phyloP scores from a whole-genome alignment of 2,797 vertebrate genomes.

The Xyrichtys novacula region DNA sequence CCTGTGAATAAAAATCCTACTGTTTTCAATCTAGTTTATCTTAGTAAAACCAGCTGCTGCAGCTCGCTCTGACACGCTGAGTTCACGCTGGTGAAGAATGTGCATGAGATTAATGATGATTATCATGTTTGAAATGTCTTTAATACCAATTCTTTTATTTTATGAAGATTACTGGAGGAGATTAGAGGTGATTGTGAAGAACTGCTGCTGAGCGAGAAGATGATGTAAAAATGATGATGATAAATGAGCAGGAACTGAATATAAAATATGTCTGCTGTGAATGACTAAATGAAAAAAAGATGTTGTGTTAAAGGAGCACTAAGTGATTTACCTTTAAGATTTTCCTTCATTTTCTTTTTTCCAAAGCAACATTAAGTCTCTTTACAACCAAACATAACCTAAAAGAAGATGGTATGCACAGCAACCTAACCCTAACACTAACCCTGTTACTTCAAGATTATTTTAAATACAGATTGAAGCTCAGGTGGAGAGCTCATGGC shows the following conservation, averaged over 20 bases:
- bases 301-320: conserved; percentile 13
- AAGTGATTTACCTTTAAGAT: conserved; percentile 2
- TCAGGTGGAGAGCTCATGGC: no score
- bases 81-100: conserved; percentile 56
- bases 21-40: conserved; percentile 57
- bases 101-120: conserved; percentile 66
- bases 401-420: no score
- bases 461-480: no score
- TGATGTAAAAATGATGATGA: conserved; percentile 16
- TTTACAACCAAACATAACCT: no score
- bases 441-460: no score
- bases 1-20: conserved; percentile 41
- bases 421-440: no score
- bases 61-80: conserved; percentile 3
- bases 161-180: no score
- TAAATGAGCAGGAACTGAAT: conserved; percentile 4
- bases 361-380: no score
- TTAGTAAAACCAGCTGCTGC: conserved; percentile 52
- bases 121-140: conserved; percentile 12
- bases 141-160: conserved; percentile 15
- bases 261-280: conserved; percentile 35
- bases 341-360: neutral
- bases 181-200: no score
- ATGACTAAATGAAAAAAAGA: conserved; percentile 9
- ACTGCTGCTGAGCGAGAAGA: no score